Evolutionary conservation across 2,888 invertebrate genomes (phyloP), one percentile per base, ranked within the genome.

Genomic region (Agrochola macilenta): DNA sequence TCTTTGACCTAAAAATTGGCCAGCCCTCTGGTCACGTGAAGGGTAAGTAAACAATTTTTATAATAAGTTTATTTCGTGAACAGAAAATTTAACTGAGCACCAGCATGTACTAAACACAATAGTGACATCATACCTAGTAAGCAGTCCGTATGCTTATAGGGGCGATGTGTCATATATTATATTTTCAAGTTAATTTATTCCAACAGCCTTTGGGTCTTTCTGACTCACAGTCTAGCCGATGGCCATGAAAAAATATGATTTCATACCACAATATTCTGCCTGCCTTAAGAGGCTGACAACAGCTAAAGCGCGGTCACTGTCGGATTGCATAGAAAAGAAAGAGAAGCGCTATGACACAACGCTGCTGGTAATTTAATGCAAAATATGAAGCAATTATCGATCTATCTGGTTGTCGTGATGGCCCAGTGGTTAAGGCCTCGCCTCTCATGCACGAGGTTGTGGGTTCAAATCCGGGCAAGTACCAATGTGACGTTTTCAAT

Each of bases 181-280:
- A 46, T 84, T 69, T 70, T 61, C 60, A n/a, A 71, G 54, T 79
- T 81, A 81, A 81, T 80, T 70, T 79, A 79, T 80, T 69, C 65
- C 26, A 83, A 79, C 35, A 49, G 52, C 66, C 57, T 79, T 65
- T 65, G 20, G 43, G 14, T 64, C 49, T 83, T 58, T 58, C 72
- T 81, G 81, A 81, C 66, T 84, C 84, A 81, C 20, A 58, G 72
- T 84, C 78, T 79, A 78, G 78, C 63, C 57, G 52, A 35, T 35
- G 79, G n/a, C 83, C 83, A 52, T 79, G 83, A 63, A 35, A 43
- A 49, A 57, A 35, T 23, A 76, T 73, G 9, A 26, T 66, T 43
- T 52, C 35, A 46, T 35, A 35, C 8, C 61, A n/a, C 65, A 58
- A 46, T 57, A 79, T 66, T 60, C 23, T 12, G 12, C 23, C 30